Conservation (phyloP, 2,113 vertebrate species). For the Desmodus rotundus region DNA sequence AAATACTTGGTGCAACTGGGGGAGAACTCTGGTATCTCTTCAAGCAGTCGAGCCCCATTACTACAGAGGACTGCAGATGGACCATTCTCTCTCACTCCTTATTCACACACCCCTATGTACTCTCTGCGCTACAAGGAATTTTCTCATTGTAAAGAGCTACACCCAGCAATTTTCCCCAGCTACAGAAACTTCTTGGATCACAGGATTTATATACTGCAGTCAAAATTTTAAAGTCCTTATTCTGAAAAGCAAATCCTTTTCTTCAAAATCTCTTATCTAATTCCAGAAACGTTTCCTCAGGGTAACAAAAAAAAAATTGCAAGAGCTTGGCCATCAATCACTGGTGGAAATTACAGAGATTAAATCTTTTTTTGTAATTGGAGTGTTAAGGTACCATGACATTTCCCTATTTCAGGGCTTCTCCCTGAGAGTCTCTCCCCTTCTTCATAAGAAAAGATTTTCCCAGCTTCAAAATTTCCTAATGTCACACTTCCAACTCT, state of each 20-base stretch:
- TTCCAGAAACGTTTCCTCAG: background rate
- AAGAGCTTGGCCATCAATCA: background rate
- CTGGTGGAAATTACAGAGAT: background rate
- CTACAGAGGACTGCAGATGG: background rate
- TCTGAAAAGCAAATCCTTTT: background rate
- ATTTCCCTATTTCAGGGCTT: background rate
- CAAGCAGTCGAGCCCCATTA: background rate
- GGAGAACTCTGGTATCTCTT: background rate
- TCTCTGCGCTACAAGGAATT: background rate
- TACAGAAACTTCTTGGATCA: background rate
- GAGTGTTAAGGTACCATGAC: background rate
- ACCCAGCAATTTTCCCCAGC: background rate
- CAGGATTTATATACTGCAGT: background rate
- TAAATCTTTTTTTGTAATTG: background rate
- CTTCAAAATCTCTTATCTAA: background rate
- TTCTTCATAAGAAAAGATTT: background rate
- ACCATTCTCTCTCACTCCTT: background rate
- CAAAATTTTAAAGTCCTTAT: background rate
- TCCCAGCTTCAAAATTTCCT: slow-evolving; percentile 1
- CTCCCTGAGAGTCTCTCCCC: background rate
- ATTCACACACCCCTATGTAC: background rate
- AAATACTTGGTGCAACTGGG: background rate
- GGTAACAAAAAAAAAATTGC: background rate
- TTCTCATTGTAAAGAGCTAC: background rate
- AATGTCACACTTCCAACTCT: background rate